Evolutionary conservation across 2,888 invertebrate species (phyloP), one percentile per base, ranked within the genome.

Genomic region (Pristionchus mayeri): DNA sequence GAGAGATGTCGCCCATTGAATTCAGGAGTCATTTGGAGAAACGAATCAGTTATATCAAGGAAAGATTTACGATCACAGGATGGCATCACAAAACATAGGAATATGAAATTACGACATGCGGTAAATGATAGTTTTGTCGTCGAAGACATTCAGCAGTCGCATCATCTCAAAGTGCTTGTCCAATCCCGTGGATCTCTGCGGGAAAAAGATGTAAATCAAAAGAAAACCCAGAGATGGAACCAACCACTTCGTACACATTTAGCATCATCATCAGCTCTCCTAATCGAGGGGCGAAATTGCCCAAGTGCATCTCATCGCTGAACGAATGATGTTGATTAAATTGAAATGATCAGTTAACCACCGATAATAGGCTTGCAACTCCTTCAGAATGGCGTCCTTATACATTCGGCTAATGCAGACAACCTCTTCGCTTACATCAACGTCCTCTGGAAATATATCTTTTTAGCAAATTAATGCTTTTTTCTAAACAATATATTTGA

Each of bases 201-300:
- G 71, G 40, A 40, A 40, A 13, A 24, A 21, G 21, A 27, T 2
- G 4, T 63, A 44, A 44, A 44, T 44, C 6, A 44, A 54, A 54
- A 54, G n/a, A 54, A 54, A 54, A n/a, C n/a, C n/a, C 24, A 13
- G 6, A 11, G 30, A 27, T 27, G 6, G 16, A 27, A 9, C 6
- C 13, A 18, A 30, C 40, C n/a, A 71, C 71, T 40, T 71, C 71
- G 71, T 40, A 71, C 0, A 71, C 24, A 7, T 71, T 40, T 40
- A 71, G 71, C 37, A 71, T 40, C 40, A 71, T 71, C 11, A 71
- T 11, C n/a, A 71, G 40, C 40, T 71, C 71, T 27, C 71, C 71
- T 18, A 71, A 24, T 13, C 71, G 67, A 18, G 67, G 21, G 3
- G 67, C 67, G 37, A 37, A 67, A 13, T 67, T 37, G 71, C 24